A percentile compares a stretch with the other conserved stretches of the same genome.
Conservation (phyloP, 2,113 vertebrate genomes). For the Leptobrachium ailaonicum region DNA sequence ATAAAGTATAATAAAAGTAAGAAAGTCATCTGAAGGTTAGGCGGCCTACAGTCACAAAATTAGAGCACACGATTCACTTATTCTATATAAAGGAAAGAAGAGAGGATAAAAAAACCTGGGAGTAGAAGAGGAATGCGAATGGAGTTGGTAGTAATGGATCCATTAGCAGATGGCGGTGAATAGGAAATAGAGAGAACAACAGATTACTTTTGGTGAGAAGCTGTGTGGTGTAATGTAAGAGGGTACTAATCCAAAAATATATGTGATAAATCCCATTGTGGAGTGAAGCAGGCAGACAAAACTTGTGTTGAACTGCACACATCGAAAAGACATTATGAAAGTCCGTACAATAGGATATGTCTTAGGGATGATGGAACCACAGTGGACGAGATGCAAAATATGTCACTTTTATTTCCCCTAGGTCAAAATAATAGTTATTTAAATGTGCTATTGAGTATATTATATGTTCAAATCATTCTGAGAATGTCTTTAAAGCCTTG, state of each 20-base stretch:
- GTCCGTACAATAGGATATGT: neutral
- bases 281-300: neutral
- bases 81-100: slow-evolving; percentile 1
- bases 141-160: neutral
- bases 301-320: neutral
- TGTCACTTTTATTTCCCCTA: neutral
- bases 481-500: neutral
- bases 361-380: too few species aligned
- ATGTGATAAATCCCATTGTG: slow-evolving; percentile 1
- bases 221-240: neutral
- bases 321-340: neutral
- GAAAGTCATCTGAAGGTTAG: slow-evolving; percentile 16
- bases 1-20: neutral
- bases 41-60: slow-evolving; percentile 12
- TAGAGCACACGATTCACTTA: slow-evolving; percentile 3
- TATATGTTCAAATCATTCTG: neutral
- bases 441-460: neutral
- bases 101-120: neutral
- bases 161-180: neutral
- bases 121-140: neutral
- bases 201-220: slow-evolving; percentile 18
- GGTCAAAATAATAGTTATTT: neutral
- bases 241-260: slow-evolving; percentile 5
- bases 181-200: neutral
- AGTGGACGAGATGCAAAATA: too few species aligned